phyloP scores from a whole-genome alignment of 2,113 vertebrate genomes.

The Dicerorhinus sumatrensis region DNA sequence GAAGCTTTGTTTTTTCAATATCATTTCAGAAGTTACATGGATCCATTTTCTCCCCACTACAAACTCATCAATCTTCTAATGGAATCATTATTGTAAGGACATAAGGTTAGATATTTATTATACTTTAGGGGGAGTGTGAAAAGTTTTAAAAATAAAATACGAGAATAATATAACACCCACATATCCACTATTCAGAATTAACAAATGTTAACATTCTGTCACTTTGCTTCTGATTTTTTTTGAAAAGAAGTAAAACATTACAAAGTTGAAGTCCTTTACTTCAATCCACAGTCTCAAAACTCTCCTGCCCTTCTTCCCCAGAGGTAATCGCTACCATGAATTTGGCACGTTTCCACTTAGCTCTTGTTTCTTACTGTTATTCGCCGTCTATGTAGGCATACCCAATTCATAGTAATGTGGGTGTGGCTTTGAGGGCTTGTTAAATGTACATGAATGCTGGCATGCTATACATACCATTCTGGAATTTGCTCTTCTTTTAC shows the following conservation, averaged over 20 bases:
- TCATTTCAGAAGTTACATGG: conserved; percentile 43
- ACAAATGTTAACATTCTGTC: conserved; percentile 62
- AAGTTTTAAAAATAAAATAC: conserved; percentile 64
- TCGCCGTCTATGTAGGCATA: not conserved
- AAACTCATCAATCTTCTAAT: conserved; percentile 21
- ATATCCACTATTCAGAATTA: conserved; percentile 40
- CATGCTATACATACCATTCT: not conserved
- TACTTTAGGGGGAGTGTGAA: conserved; percentile 25
- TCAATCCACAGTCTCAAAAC: not conserved
- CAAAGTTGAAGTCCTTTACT: not conserved
- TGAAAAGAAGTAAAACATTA: conserved; percentile 43
- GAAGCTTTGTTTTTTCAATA: not conserved
- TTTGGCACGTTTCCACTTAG: not conserved
- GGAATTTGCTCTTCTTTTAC: conserved; percentile 3
- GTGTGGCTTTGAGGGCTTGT: not conserved
- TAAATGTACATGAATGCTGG: not conserved
- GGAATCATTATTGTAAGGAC: conserved; percentile 12
- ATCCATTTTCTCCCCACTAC: not conserved
- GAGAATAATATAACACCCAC: conserved; percentile 53
- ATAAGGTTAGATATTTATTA: conserved; percentile 62
- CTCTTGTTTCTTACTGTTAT: not conserved
- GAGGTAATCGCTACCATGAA: not conserved
- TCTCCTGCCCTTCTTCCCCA: not conserved
- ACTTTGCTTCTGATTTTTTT: conserved; percentile 56
- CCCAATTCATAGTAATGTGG: not conserved